Base-by-base conservation (phyloP, 2,888 invertebrate species). In the Branchellion lobata region DNA sequence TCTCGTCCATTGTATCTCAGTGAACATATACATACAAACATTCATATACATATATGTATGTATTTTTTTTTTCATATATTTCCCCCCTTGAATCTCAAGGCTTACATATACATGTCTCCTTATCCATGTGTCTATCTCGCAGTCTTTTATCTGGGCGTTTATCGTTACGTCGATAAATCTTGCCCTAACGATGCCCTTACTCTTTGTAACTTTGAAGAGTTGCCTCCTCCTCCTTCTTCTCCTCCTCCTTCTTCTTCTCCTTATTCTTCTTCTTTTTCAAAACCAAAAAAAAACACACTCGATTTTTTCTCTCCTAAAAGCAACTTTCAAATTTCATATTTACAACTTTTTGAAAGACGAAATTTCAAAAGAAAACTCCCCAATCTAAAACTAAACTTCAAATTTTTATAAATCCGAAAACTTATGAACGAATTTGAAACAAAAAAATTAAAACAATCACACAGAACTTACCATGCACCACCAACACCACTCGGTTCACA, bases 401-500 rank as follows among this genome's bases (percentile, higher is more conserved):
- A 47, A 14, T 47, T 47, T 14, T 47, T 18, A 47, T 47, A 18
- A 14, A 47, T 47, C 18, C 18, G 8, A n/a, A n/a, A n/a, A n/a
- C n/a, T 18, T 47, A 47, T 14, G 47, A 14, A 57, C 21, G 21
- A 24, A 5, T 18, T 57, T 57, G 3, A 18, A 5, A 18, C 5
- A 57, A 57, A 18, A n/a, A 18, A 57, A 57, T 57, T 57, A 5
- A 57, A 57, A 24, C n/a, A 14, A n/a, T 57, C 5, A 18, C 21
- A 71, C 27, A 47, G 0, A 3, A 80, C 81, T 79, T 34, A 83
- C 83, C 82, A 68, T 53, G 78, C 18, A 83, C 61, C 77, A 83
- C 81, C 27, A 83, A 81, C 18, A 83, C 29, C 65, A 81, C 80
- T 75, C 80, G 82, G 73, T 82, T 80, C 1, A 47, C 18, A 78